These are phyloP conservation scores for Helleia helle DNA, from an alignment of 2,888 invertebrate species.

Conservation along the genomic window DNA sequence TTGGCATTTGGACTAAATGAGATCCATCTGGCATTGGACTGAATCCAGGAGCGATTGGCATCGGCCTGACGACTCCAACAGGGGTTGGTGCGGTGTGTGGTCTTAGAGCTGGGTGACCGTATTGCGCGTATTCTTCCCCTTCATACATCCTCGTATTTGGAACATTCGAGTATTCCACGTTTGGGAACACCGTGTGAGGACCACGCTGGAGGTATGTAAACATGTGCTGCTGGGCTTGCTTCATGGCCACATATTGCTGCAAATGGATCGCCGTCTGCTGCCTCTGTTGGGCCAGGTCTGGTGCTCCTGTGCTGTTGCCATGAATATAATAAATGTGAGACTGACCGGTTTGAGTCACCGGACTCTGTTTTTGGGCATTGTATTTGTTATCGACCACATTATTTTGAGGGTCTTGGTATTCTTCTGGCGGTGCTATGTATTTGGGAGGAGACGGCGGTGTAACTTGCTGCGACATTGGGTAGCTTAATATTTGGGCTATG, in stretches of 20 bases:
- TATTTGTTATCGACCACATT: constrained; percentile 44
- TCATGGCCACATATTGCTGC: constrained; percentile 70
- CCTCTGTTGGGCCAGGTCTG: constrained; percentile 55
- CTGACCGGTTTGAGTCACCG: constrained; percentile 35
- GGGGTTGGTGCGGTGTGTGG: constrained; percentile 58
- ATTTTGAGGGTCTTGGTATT: constrained; percentile 63
- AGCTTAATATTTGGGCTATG: constrained; percentile 63
- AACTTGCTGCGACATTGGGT: constrained; percentile 63
- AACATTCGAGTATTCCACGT: constrained; percentile 43
- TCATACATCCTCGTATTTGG: constrained; percentile 46
- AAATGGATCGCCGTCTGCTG: constrained; percentile 65
- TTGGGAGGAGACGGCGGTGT: constrained; percentile 61
- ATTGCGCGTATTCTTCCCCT: constrained; percentile 50
- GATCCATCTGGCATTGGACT: constrained; percentile 42
- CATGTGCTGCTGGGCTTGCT: constrained; percentile 70
- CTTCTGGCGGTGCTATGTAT: constrained; percentile 62
- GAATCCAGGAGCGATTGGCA: constrained; percentile 44
- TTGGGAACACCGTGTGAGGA: constrained; percentile 60
- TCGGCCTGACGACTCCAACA: constrained; percentile 46
- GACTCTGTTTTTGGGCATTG: constrained; percentile 29
- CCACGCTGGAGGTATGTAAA: constrained; percentile 57
- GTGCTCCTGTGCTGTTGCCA: constrained; percentile 44
- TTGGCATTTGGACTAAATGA: constrained; percentile 57
- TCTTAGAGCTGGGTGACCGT: constrained; percentile 47
- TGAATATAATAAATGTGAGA: constrained; percentile 63